Conservation (phyloP, 2,797 vertebrate species). For the Micrastur ruficollis region DNA sequence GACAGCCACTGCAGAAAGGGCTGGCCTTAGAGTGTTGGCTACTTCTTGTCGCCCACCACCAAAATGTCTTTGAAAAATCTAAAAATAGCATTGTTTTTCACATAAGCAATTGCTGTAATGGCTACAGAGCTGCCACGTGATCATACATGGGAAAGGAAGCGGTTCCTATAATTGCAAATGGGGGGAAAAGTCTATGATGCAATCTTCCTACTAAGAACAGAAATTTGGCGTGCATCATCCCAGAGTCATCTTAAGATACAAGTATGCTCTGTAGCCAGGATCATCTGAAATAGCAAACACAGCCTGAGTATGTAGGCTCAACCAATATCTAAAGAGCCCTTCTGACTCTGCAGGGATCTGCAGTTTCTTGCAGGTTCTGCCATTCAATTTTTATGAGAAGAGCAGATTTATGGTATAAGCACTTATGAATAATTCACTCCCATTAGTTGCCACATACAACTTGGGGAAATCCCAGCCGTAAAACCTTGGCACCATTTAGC, state of each 20-base stretch:
- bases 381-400: conserved; percentile 19
- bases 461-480: conserved; percentile 39
- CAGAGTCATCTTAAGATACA: neutral
- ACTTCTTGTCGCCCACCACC: neutral
- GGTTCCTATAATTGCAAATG: neutral
- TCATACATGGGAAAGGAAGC: neutral
- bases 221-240: neutral
- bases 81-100: neutral
- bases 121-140: neutral
- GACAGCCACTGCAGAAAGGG: neutral
- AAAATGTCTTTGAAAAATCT: neutral
- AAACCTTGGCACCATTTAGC: conserved; percentile 25
- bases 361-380: conserved; percentile 12
- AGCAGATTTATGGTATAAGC: conserved; percentile 25
- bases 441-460: neutral
- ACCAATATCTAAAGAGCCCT: neutral
- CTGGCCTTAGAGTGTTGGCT: neutral
- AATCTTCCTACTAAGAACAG: neutral
- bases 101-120: neutral
- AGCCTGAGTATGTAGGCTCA: neutral
- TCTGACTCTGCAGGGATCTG: neutral
- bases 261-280: neutral
- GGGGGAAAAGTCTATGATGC: neutral
- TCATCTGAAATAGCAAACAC: neutral
- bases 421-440: conserved; percentile 51